Conservation (phyloP, 2,797 vertebrate species). For the Squalus acanthias region DNA sequence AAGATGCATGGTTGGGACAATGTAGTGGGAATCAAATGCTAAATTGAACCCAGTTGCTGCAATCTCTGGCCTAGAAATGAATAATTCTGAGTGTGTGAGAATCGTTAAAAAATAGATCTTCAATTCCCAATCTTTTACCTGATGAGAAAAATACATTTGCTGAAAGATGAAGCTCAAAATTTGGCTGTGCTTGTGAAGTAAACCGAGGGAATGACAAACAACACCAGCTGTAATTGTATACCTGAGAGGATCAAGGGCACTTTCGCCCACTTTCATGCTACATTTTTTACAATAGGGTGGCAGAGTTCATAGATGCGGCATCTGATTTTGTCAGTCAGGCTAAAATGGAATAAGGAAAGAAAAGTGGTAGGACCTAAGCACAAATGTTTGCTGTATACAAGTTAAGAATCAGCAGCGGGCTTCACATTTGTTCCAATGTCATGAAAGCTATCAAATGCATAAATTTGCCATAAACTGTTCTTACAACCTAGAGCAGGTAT, state of each 20-base stretch:
- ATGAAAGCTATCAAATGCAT: not conserved
- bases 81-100: not conserved
- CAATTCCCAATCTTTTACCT: not conserved
- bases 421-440: not conserved
- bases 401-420: not conserved
- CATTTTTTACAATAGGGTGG: not conserved
- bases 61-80: not conserved
- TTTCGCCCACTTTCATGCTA: not conserved
- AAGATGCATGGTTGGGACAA: not conserved
- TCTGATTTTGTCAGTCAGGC: not conserved
- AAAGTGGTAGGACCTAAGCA: not conserved
- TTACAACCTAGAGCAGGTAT: not conserved
- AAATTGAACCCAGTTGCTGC: not conserved
- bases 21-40: not conserved
- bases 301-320: not conserved
- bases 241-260: not conserved
- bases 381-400: not conserved
- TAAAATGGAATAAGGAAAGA: not conserved
- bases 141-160: not conserved
- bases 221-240: not conserved
- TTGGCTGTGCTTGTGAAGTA: not conserved
- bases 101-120: not conserved
- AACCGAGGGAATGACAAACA: not conserved
- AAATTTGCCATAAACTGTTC: not conserved
- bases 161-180: not conserved